Base-by-base conservation (phyloP, 2,888 invertebrate species). In the Phorcus lineatus region DNA sequence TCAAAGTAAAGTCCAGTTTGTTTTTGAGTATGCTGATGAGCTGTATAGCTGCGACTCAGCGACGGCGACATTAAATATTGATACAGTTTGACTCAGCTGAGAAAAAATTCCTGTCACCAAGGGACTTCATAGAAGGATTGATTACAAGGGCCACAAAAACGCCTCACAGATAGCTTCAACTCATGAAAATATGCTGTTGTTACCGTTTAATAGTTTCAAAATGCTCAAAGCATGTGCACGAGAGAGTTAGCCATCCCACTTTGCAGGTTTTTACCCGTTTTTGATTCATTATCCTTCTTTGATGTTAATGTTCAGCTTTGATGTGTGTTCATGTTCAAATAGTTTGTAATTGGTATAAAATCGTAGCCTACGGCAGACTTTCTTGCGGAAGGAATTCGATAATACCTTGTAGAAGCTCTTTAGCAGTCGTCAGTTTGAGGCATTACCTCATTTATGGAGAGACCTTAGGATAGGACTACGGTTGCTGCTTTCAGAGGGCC, bases 281-380 rank as follows among this genome's bases (percentile, higher is more conserved):
- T 62, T 62, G 28, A 28, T 62, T 62, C 62, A 62, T 62, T 62
- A 62, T 62, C 28, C 28, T 28, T 62, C 62, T 62, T 62, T 62
- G 62, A 62, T 28, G 62, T 62, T 62, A 24, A 31, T 28, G 62
- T 28, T 62, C 28, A 31, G 62, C 62, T 62, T 62, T 62, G 62
- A 62, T 62, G 28, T 62, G 62, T 62, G 62, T 62, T 62, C 28
- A 62, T 62, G 62, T 62, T 62, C 62, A 62, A 62, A 62, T 62
- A 62, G 28, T 62, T 62, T 62, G 62, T 62, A 62, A 62, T 62
- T 62, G 62, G 62, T 62, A 62, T 62, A 62, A 62, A 62, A 62
- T 62, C 62, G 28, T 62, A 28, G 62, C 62, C 28, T 62, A 24
- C 28, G 62, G 62, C 62, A 28, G 62, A 31, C 62, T 62, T 62